Base-by-base conservation (phyloP, 1,140 invertebrate genomes). In the Alviniconcha marisindica region DNA sequence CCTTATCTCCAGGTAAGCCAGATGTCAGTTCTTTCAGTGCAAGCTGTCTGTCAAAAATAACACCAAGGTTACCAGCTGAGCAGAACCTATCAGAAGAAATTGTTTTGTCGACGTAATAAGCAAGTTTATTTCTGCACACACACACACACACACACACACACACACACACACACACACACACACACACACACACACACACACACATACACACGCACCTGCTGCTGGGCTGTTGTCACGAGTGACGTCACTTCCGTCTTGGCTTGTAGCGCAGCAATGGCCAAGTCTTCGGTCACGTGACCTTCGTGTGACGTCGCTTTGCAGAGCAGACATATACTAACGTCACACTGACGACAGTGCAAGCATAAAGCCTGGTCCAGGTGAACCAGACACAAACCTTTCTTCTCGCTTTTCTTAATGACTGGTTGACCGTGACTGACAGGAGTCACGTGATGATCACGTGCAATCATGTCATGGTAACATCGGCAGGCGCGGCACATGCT, bases 241-340 rank as follows among this genome's bases (percentile, higher is more conserved):
- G 36, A 56, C 18, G 77, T 36, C 24, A 79, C 51, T 38, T 79
- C 77, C 33, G 1, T 21, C 54, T 63, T 79, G 5, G 77, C 77
- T 79, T 63, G 48, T 18, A 2, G 14, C 5, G 36, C 28, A 2
- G 77, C 77, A 12, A n/a, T 33, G n/a, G 36, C 38, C 36, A 79
- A n/a, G 18, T 79, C 77, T 63, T 24, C 28, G 2, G 77, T 79
- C 2, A 24, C 54, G 77, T 79, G 77, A 21, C 54, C 77, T 24
- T 79, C 54, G 33, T 79, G 77, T 79, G 54, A 79, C 77, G 77
- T 79, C 56, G 63, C 15, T 36, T 63, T 79, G 51, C 77, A 79
- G 36, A 63, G 77, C 31, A 79, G 77, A 12, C 77, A 79, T 28
- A 79, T 60, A n/a, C 31, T 79, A 42, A 79, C 77, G 77, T 79